These are phyloP conservation scores for Bradypodion pumilum DNA, from an alignment of 2,797 vertebrate genomes.

Conservation along the genomic window DNA sequence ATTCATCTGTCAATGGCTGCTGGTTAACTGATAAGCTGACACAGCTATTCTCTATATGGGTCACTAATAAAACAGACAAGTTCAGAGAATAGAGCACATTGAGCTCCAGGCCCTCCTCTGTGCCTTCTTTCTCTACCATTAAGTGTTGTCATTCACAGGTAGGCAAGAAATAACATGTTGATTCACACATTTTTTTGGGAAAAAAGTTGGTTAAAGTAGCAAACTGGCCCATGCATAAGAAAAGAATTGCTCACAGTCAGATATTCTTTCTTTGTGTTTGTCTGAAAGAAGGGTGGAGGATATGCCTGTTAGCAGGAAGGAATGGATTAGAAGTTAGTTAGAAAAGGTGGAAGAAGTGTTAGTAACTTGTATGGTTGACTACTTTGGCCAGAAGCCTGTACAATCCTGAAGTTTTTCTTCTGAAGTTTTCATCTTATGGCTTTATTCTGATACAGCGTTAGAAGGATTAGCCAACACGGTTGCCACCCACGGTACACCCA, in stretches of 20 bases:
- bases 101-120: constrained; percentile 62
- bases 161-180: constrained; percentile 50
- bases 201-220: constrained; percentile 47
- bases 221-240: not conserved
- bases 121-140: constrained; percentile 63
- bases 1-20: constrained; percentile 71
- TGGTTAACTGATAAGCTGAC: constrained; percentile 71
- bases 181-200: constrained; percentile 51
- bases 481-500: no score
- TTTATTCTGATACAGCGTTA: no score
- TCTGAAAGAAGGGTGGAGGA: not conserved
- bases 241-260: not conserved
- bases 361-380: not conserved
- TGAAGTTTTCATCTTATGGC: no score
- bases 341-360: not conserved
- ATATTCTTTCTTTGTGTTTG: no score
- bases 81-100: constrained; percentile 72
- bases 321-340: no score
- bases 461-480: no score
- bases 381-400: not conserved
- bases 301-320: no score
- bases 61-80: constrained; percentile 76
- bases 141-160: constrained; percentile 44
- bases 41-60: constrained; percentile 68
- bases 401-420: not conserved